These are phyloP conservation scores for Catostomus latipinnis DNA, from an alignment of 2,797 vertebrate genomes.

Conservation along the genomic window DNA sequence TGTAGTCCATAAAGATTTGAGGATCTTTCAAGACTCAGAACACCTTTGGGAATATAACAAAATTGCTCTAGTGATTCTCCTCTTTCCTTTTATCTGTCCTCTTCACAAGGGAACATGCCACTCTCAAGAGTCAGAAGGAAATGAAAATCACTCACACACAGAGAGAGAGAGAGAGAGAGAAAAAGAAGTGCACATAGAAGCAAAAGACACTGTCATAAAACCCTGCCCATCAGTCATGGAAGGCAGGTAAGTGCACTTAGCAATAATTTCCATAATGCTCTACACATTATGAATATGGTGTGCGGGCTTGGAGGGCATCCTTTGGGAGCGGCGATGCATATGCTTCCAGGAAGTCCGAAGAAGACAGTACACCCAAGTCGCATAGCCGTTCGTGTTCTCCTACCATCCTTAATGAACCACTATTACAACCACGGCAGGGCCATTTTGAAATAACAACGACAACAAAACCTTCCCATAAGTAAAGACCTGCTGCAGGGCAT, in stretches of 20 bases:
- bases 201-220: slow-evolving; percentile 44
- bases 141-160: slow-evolving; percentile 13
- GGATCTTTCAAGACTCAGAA: slow-evolving; percentile 54
- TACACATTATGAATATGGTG: slow-evolving; percentile 56
- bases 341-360: slow-evolving; percentile 46
- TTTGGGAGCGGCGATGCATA: background rate
- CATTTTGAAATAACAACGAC: slow-evolving; percentile 49
- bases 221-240: slow-evolving; percentile 57
- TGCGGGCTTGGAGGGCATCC: slow-evolving; percentile 34
- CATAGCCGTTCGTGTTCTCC: slow-evolving; percentile 12
- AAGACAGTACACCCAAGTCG: slow-evolving; percentile 15
- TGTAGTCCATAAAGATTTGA: slow-evolving; percentile 41
- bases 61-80: slow-evolving; percentile 50
- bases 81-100: slow-evolving; percentile 58
- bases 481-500: slow-evolving; percentile 49
- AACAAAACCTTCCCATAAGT: slow-evolving; percentile 10
- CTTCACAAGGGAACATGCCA: slow-evolving; percentile 20
- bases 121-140: slow-evolving; percentile 24
- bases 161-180: slow-evolving; percentile 14
- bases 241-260: slow-evolving; percentile 62
- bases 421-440: slow-evolving; percentile 47
- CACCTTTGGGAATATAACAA: slow-evolving; percentile 51
- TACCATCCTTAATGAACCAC: slow-evolving; percentile 58
- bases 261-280: slow-evolving; percentile 50
- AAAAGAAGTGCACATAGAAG: slow-evolving; percentile 50